Base-by-base conservation (phyloP, 2,797 vertebrate species). In the Acanthopagrus latus region DNA sequence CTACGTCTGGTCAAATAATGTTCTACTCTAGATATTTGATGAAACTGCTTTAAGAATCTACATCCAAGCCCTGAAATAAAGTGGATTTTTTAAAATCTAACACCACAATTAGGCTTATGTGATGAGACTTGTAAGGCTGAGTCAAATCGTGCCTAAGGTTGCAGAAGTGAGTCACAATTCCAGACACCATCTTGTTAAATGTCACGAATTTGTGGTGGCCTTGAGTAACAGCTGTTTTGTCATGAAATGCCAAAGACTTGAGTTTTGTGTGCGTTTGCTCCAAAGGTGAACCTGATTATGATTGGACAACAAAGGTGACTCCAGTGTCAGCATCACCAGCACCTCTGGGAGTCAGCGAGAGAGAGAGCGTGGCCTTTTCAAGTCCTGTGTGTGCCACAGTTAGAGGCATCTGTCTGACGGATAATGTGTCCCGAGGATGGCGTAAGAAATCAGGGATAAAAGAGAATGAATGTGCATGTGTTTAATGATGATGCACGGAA, bases 131-230 rank as follows among this genome's bases (percentile, higher is more conserved):
- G 60, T 58, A 48, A 66, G 58, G 54, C 59, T 86, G 81, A 86
- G 77, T 87, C 74, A 85, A 74, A 78, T 48, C 4, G 25, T 4
- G 71, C 86, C 86, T 48, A 5, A 56, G 82, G 86, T 56, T 68
- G 65, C 48, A 71, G 11, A 20, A 68, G 14, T 86, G 89, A 88
- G 70, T 90, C 86, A 89, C 44, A 59, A 64, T 58, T 81, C 75
- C 75, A 70, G 82, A 87, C 64, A 82, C 50, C 38, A 64, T 84
- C 70, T 73, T 79, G 38, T 69, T 81, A 83, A 87, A 90, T 85
- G 83, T 85, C 82, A 92, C n/a, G 43, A 62, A 79, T 82, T 76
- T 80, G 63, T 38, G 50, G 75, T 71, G 33, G 60, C 66, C 58
- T 74, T 50, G 33, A 51, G 66, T 72, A 67, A 75, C 20, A 55